These are phyloP conservation scores for Struthidea cinerea DNA, from an alignment of 2,113 vertebrate genomes.

Conservation along the genomic window DNA sequence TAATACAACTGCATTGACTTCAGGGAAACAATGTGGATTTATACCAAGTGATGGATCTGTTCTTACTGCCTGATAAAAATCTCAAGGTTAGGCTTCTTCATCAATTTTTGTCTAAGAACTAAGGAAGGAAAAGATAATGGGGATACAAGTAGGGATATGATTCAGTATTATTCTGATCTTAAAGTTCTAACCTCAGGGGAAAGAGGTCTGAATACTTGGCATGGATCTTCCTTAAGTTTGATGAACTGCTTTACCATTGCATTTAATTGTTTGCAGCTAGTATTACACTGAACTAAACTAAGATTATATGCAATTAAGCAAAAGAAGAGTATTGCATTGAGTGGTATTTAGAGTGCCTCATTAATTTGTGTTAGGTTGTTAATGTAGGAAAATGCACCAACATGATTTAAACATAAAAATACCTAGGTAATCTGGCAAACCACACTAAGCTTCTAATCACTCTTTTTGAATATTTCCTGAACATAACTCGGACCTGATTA, in stretches of 20 bases:
- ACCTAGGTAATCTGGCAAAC: not conserved
- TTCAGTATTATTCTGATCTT: conserved; percentile 26
- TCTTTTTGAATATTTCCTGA: not conserved
- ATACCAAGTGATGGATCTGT: conserved; percentile 6
- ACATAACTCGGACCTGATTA: not conserved
- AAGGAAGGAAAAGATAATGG: conserved; percentile 5
- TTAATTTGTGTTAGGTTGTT: conserved; percentile 54
- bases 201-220: conserved; percentile 10
- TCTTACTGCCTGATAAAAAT: conserved; percentile 44
- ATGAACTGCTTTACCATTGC: conserved; percentile 49
- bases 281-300: conserved; percentile 47
- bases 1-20: conserved; percentile 12
- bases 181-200: not conserved
- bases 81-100: conserved; percentile 28
- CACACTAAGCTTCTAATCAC: not conserved
- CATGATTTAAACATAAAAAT: not conserved
- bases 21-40: not conserved
- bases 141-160: conserved; percentile 12
- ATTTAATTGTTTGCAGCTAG: conserved; percentile 61
- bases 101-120: conserved; percentile 30
- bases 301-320: conserved; percentile 61
- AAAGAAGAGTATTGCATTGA: not conserved
- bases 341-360: conserved; percentile 26
- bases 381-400: not conserved
- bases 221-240: conserved; percentile 55